Percentiles rank a stretch among this genome's conserved stretches.
These are phyloP conservation scores for Lagorchestes hirsutus DNA, from an alignment of 2,797 vertebrate genomes.

Conservation along the genomic window DNA sequence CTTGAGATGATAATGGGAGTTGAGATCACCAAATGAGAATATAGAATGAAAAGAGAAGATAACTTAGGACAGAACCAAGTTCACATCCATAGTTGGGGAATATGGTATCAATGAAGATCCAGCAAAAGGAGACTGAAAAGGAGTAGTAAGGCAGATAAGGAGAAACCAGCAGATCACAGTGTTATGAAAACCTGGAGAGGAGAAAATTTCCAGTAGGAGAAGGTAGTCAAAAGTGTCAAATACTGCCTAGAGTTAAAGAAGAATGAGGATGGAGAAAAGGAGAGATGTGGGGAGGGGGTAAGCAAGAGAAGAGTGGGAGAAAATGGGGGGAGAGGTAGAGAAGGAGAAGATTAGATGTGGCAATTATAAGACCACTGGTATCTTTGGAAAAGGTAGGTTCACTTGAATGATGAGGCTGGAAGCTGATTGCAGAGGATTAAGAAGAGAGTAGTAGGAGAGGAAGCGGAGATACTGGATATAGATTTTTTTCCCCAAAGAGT, in stretches of 20 bases:
- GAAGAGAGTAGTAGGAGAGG: neutral
- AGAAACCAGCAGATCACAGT: neutral
- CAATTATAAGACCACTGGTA: neutral
- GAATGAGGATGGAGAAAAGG: neutral
- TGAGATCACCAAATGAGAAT: neutral
- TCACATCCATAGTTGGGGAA: neutral
- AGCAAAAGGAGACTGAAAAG: neutral
- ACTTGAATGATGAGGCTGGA: neutral
- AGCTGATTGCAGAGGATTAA: conserved; percentile 2
- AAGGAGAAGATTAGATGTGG: neutral
- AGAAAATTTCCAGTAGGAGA: neutral
- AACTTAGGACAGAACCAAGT: neutral
- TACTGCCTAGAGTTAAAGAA: neutral
- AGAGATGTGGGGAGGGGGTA: neutral
- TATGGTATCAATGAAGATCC: neutral
- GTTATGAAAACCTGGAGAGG: neutral
- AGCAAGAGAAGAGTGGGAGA: neutral
- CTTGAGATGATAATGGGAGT: neutral
- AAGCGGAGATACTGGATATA: neutral
- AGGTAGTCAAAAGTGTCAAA: neutral
- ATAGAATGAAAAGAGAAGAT: neutral
- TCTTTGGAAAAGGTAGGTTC: neutral
- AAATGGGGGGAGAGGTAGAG: neutral
- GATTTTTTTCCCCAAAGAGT: neutral
- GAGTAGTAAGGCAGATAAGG: neutral